phyloP scores from a whole-genome alignment of 2,888 invertebrate genomes.

The Cyclophora punctaria region DNA sequence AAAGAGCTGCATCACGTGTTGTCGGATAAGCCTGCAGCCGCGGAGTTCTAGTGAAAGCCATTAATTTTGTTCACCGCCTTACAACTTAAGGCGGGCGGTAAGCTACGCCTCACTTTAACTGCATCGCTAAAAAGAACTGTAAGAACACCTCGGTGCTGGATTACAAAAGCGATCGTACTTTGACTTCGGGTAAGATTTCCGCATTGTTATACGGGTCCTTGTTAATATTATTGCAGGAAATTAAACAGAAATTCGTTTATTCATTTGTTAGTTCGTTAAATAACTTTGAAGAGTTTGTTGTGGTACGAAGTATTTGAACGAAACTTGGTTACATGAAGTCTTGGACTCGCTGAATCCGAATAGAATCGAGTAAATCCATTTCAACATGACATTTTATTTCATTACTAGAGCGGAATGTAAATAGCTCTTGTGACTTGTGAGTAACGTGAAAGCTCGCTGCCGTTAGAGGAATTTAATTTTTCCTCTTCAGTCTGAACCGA shows the following conservation, averaged over 20 bases:
- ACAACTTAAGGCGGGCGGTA: slow-evolving; percentile 44
- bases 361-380: too few species aligned
- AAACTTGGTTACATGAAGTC: too few species aligned
- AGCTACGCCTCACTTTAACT: slow-evolving; percentile 38
- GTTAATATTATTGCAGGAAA: too few species aligned
- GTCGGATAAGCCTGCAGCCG: slow-evolving; percentile 38
- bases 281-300: too few species aligned
- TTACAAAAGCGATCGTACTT: slow-evolving; percentile 35
- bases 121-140: slow-evolving; percentile 41
- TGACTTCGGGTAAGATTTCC: slow-evolving; percentile 23
- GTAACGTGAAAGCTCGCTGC: slow-evolving; percentile 22
- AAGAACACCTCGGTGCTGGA: slow-evolving; percentile 32
- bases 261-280: too few species aligned
- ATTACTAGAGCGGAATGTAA: too few species aligned
- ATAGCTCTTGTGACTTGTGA: not conserved
- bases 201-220: slow-evolving; percentile 3
- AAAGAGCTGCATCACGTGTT: slow-evolving; percentile 38
- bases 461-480: slow-evolving; percentile 55
- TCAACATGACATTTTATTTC: too few species aligned
- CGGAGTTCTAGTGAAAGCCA: slow-evolving; percentile 36
- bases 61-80: slow-evolving; percentile 58
- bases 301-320: too few species aligned
- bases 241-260: too few species aligned
- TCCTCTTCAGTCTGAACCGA: slow-evolving; percentile 14
- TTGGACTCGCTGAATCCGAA: too few species aligned